These are phyloP conservation scores for Catagonus wagneri DNA, from an alignment of 2,113 vertebrate species.

Conservation along the genomic window DNA sequence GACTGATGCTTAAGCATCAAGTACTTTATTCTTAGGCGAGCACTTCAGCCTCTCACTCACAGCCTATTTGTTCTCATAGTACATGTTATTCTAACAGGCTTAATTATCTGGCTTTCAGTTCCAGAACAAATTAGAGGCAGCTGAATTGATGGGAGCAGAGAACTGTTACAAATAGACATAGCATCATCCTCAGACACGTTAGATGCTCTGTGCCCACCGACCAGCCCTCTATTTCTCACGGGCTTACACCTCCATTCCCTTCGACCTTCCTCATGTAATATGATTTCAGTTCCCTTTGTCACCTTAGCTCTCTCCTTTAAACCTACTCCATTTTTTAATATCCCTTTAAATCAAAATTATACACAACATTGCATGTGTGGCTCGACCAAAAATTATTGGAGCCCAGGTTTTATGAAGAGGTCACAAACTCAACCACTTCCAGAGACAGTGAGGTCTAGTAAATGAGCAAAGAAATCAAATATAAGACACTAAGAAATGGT, in stretches of 20 bases:
- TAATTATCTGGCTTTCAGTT: constrained; percentile 61
- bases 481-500: background rate
- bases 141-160: constrained; percentile 15
- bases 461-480: background rate
- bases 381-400: background rate
- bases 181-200: background rate
- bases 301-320: constrained; percentile 13
- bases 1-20: background rate
- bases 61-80: background rate
- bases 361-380: background rate
- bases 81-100: constrained; percentile 28
- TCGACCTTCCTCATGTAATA: background rate
- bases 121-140: constrained; percentile 56
- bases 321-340: background rate
- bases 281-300: background rate
- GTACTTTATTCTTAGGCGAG: background rate
- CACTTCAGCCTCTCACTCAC: background rate
- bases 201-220: no score
- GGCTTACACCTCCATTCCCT: background rate
- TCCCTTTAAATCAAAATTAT: constrained; percentile 31
- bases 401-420: background rate
- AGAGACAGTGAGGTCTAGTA: background rate
- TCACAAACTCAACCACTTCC: background rate
- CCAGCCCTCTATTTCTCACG: background rate
- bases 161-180: background rate